phyloP scores from a whole-genome alignment of 2,888 invertebrate species.

The Steinernema hermaphroditum region DNA sequence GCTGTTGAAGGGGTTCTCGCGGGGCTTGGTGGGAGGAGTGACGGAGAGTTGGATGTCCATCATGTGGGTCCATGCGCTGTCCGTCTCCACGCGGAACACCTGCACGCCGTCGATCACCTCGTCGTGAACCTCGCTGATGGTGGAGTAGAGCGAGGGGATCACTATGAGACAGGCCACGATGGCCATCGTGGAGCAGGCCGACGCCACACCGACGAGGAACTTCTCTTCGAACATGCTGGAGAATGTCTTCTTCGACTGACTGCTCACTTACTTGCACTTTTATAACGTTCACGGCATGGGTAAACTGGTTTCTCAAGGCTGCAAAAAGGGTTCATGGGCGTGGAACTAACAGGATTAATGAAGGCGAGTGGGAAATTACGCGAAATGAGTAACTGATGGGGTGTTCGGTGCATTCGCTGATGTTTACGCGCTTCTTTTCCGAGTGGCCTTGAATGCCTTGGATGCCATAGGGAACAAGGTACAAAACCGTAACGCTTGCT shows the following conservation, averaged over 20 bases:
- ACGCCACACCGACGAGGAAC: slow-evolving; percentile 20
- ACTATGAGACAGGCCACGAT: slow-evolving; percentile 14
- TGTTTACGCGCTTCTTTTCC: too few relatives aligned
- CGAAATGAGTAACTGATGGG: neutral
- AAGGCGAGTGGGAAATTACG: neutral
- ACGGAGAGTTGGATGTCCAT: too few relatives aligned
- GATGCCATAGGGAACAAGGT: too few relatives aligned
- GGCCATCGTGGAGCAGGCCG: slow-evolving; percentile 23
- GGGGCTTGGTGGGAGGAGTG: too few relatives aligned
- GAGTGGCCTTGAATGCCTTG: too few relatives aligned
- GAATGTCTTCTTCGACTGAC: neutral
- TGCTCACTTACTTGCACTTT: neutral
- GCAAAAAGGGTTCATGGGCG: neutral
- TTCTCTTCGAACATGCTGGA: slow-evolving; percentile 17
- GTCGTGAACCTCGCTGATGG: slow-evolving; percentile 22
- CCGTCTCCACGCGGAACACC: too few relatives aligned
- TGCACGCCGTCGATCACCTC: too few relatives aligned
- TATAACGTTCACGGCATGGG: neutral
- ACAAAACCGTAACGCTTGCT: too few relatives aligned
- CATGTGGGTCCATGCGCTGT: too few relatives aligned
- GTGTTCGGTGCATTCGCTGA: too few relatives aligned
- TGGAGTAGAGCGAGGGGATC: slow-evolving; percentile 22
- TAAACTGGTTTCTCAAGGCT: neutral
- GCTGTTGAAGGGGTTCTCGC: too few relatives aligned
- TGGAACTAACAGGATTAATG: slow-evolving; percentile 17